These are phyloP conservation scores for Altica lythri DNA, from an alignment of 2,888 invertebrate genomes.

Conservation along the genomic window DNA sequence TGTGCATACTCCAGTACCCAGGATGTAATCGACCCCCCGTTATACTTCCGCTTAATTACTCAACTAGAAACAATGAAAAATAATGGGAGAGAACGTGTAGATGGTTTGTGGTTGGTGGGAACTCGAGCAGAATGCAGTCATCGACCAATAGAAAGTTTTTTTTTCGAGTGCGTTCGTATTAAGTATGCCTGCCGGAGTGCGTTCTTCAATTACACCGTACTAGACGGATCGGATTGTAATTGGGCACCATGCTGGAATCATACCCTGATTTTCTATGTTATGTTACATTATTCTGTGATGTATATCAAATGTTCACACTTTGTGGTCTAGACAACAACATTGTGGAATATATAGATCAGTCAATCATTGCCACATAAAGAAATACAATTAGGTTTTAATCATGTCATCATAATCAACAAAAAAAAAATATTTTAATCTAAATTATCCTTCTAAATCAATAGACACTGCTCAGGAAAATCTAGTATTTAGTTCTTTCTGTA, in stretches of 20 bases:
- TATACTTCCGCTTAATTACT: conserved; percentile 53
- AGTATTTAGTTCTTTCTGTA: too few species aligned
- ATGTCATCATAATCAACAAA: too few species aligned
- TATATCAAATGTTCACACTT: conserved; percentile 32
- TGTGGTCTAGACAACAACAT: conserved; percentile 23
- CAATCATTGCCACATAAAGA: too few species aligned
- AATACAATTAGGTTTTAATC: too few species aligned
- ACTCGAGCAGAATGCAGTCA: conserved; percentile 46
- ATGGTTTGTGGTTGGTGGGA: conserved; percentile 51
- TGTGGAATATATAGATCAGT: too few species aligned
- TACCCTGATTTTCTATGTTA: conserved; percentile 22
- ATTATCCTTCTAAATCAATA: too few species aligned
- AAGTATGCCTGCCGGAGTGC: too few species aligned
- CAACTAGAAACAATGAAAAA: conserved; percentile 50
- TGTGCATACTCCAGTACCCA: conserved; percentile 32
- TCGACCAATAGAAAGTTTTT: conserved; percentile 50
- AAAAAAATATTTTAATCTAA: too few species aligned
- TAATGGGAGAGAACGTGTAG: conserved; percentile 50
- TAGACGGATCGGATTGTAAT: conserved; percentile 18
- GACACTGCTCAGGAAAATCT: too few species aligned
- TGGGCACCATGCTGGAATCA: conserved; percentile 29
- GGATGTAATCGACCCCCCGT: conserved; percentile 6
- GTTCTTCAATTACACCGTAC: conserved; percentile 30
- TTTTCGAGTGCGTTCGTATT: conserved; percentile 45
- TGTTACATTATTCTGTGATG: conserved; percentile 32